Base-by-base conservation (phyloP, 2,113 vertebrate genomes). In the Hippocampus barbouri region DNA sequence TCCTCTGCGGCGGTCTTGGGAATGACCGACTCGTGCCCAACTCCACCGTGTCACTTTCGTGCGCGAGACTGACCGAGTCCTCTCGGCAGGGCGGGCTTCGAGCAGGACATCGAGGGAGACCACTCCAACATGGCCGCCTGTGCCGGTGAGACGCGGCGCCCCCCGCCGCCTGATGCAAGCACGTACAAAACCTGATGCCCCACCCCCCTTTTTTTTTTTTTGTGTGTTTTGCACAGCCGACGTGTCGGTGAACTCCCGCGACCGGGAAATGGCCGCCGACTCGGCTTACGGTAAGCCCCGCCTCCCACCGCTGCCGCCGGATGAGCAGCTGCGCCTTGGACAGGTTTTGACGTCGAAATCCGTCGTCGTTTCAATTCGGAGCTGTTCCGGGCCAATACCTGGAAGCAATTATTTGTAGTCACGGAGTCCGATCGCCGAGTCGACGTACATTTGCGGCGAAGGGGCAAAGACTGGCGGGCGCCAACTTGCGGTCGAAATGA, bases 101-200 rank as follows among this genome's bases (percentile, higher is more conserved):
- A 89, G 2, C 89, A 90, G 74, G 87, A 90, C 8, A 71, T 87
- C 11, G 86, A 88, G 41, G 87, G 84, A 5, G 85, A 84, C 67
- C 79, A 80, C 65, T 47, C 10, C 9, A 72, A 16, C 53, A 66
- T 8, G 7, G 78, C 83, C 64, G 70, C 70, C 60, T 89, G 89
- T 41, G 80, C 81, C 0, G 82, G 89, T 90, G 63, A 89, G 82
- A 21, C 5, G n/a, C 11, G 0, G 21, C 45, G 40, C 16, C 60
- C 11, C 8, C 23, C 21, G 20, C 49, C n/a, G 21, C 18, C 27
- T 56, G 56, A 51, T 20, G 15, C 18, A 18, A 14, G 21, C 16
- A 5, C 1, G 30, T 65, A 54, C 45, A 8, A 57, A 78, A 61
- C 21, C 23, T 2, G 4, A 66, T 14, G 8, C 5, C 18, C 15